Evolutionary conservation across 2,113 vertebrate genomes (phyloP), one percentile per base, ranked within the genome.

Genomic region (Hydropotes inermis): DNA sequence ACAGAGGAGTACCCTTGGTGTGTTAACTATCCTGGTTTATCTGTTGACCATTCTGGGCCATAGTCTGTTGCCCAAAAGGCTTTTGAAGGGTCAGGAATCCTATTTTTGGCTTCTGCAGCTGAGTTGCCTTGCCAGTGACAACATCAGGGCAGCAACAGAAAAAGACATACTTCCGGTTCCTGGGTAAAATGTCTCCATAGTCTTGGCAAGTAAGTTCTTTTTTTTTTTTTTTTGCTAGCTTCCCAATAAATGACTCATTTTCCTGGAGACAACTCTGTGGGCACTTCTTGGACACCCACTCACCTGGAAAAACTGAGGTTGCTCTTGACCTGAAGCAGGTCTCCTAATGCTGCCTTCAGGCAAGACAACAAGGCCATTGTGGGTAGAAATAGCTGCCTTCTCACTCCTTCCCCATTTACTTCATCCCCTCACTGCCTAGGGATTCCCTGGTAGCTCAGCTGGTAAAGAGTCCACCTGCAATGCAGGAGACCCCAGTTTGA

Each of bases 281-380:
- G 39, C 70, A 58, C 70, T 96, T 97, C 89, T 96, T 93, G 88
- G 88, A 85, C 94, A 78, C 82, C 89, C 57, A 79, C 70, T 64
- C 82, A 64, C 89, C 67, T 67, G 82, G 94, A 87, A 95, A 91
- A 64, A 79, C 67, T 23, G 82, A 89, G 27, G 39, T 2, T 6
- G 28, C 58, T 50, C 16, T 28, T 16, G 16, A 57, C 84, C 30
- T 27, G 45, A 93, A n/a, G 78, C 30, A 64, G 47, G 39, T 55
- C 27, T 47, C 60, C 54, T 10, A 21, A 45, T 15, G 5, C 36
- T n/a, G 47, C 58, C 45, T 60, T 54, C 82, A 50, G 28, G 52
- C 15, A 61, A 39, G 50, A 87, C 92, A 60, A 79, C 7, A 2
- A 28, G 57, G 28, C n/a, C 16, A 14, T n/a, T 54, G 28, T 50